Percentiles rank a stretch among this genome's conserved stretches.
phyloP scores from a whole-genome alignment of 2,888 invertebrate genomes.

The Lepidocyrtoides sp. region DNA sequence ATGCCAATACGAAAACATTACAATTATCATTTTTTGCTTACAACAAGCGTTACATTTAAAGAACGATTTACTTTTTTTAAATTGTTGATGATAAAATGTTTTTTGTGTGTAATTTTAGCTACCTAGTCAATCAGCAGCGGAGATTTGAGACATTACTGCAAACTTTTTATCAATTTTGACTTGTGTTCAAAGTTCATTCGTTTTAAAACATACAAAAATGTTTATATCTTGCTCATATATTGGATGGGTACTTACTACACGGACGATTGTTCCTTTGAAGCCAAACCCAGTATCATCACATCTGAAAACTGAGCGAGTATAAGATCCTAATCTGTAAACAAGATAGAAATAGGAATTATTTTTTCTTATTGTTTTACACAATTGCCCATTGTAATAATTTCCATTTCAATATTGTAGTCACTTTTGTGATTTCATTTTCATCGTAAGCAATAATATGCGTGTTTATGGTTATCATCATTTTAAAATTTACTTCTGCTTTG shows the following conservation, averaged over 20 bases:
- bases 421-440: conserved; percentile 37
- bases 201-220: no score
- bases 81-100: conserved; percentile 6
- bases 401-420: background rate
- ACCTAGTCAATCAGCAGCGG: background rate
- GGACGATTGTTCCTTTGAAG: no score
- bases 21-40: conserved; percentile 4
- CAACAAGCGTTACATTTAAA: no score
- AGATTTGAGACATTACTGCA: background rate
- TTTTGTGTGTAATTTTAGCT: background rate
- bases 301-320: background rate
- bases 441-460: background rate
- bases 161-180: background rate
- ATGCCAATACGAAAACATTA: conserved; percentile 49
- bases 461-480: background rate
- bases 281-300: background rate
- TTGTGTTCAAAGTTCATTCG: background rate
- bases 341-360: conserved; percentile 45
- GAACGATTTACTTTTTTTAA: background rate
- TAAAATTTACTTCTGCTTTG: background rate
- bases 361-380: background rate
- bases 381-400: background rate
- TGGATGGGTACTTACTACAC: background rate
- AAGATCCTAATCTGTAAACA: background rate
- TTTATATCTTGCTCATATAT: background rate